Percentiles rank a stretch among this genome's conserved stretches.
Conservation (phyloP, 2,888 invertebrate genomes). For the Frankliniella fusca region DNA sequence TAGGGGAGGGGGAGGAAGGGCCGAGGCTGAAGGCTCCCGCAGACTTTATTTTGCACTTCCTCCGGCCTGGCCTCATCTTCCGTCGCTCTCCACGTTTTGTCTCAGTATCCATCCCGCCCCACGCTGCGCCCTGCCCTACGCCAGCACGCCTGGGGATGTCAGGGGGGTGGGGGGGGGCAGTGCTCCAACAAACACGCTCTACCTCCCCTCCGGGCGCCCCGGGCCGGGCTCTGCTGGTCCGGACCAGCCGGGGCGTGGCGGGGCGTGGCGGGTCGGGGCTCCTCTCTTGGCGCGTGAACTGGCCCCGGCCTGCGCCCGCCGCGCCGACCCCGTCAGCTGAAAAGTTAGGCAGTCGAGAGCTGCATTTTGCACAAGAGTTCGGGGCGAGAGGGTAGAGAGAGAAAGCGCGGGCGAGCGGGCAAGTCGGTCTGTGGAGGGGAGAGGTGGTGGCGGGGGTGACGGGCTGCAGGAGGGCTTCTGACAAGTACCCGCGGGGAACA, state of each 20-base stretch:
- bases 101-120: background rate
- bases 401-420: background rate
- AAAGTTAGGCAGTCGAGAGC: background rate
- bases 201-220: background rate
- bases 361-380: background rate
- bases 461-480: too few species aligned
- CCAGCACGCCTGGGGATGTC: background rate
- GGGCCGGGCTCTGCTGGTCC: background rate
- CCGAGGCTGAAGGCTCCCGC: background rate
- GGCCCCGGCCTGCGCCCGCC: too few species aligned
- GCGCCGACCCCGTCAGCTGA: background rate
- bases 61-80: constrained; percentile 12
- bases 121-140: background rate
- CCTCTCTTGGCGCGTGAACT: background rate
- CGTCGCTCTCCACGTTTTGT: constrained; percentile 24
- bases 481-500: background rate
- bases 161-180: background rate
- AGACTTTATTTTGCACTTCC: constrained; percentile 24
- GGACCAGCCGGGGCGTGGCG: background rate
- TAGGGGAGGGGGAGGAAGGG: background rate
- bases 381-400: background rate
- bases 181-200: background rate
- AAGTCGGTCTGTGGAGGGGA: background rate
- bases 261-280: background rate
- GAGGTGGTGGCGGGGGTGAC: background rate